Evolutionary conservation across 2,797 vertebrate species (phyloP), one percentile per base, ranked within the genome.

Genomic region (Melanotaenia nigrans): DNA sequence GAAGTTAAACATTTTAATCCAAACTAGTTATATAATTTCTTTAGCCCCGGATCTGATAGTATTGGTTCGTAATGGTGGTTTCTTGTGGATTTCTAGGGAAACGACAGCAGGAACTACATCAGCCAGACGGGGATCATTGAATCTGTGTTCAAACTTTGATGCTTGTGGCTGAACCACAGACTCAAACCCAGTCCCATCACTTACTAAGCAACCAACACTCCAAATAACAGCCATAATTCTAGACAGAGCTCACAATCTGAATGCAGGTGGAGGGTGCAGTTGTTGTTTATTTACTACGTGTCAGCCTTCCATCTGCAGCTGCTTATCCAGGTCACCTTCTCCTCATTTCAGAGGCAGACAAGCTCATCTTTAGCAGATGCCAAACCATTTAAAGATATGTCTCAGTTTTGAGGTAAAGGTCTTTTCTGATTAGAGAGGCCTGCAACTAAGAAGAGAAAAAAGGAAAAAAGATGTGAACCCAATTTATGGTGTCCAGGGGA

Each of bases 291-390:
- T 73, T 61, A 71, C 35, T 22, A 18, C 20, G 51, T 42, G 12
- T 49, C 22, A 30, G 13, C 14, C 24, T 36, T 38, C 56, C 28
- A 60, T 68, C 12, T 36, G 24, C 53, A 54, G 61, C 32, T 45
- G 57, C 20, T 57, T 56, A 73, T 77, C 54, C 55, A 51, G 77
- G 74, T 78, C 49, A 74, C 18, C 12, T 30, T 51, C 24, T 51
- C 22, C 24, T 51, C 22, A 22, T 79, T 61, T 8, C n/a, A 3
- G 13, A 65, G 35, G 20, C 32, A 51, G 42, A 33, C 22, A 71
- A 24, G 20, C 66, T 72, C n/a, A 30, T 64, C 36, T 45, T 64
- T 58, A 60, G 10, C 45, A 72, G 47, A 70, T 61, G 56, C 45
- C 49, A 64, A 71, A 59, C 32, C 24, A 2, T 68, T 61, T 55